A percentile compares a stretch with the other conserved stretches of the same genome.
phyloP scores from a whole-genome alignment of 2,888 invertebrate species.

The Steromphala cineraria region DNA sequence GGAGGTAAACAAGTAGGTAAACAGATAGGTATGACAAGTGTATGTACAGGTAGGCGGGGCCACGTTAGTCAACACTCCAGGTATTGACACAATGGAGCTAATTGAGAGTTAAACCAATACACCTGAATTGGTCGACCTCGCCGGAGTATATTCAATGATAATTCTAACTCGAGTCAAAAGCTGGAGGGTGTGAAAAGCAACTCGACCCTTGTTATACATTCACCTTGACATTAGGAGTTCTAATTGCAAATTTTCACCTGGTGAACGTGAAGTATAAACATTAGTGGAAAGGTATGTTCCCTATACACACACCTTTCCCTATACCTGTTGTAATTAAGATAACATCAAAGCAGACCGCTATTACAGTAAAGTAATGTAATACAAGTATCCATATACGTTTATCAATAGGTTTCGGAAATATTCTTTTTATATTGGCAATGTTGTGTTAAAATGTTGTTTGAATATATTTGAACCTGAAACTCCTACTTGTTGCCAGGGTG shows the following conservation, averaged over 20 bases:
- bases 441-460: too few species aligned
- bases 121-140: background rate
- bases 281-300: background rate
- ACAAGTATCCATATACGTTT: too few species aligned
- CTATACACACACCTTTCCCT: background rate
- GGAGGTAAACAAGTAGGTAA: too few species aligned
- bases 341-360: background rate
- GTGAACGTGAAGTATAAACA: too few species aligned
- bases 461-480: too few species aligned
- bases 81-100: background rate
- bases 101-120: conserved; percentile 8
- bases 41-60: background rate
- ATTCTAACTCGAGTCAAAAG: background rate
- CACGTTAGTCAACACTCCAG: background rate
- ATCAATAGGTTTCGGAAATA: too few species aligned
- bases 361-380: background rate
- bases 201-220: background rate
- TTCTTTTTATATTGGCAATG: too few species aligned
- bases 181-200: background rate
- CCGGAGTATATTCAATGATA: background rate
- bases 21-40: background rate
- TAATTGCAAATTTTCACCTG: background rate
- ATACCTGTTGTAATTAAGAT: background rate
- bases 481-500: too few species aligned
- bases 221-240: background rate